phyloP scores from a whole-genome alignment of 2,888 invertebrate species.

The Kryphioiulus occultus region DNA sequence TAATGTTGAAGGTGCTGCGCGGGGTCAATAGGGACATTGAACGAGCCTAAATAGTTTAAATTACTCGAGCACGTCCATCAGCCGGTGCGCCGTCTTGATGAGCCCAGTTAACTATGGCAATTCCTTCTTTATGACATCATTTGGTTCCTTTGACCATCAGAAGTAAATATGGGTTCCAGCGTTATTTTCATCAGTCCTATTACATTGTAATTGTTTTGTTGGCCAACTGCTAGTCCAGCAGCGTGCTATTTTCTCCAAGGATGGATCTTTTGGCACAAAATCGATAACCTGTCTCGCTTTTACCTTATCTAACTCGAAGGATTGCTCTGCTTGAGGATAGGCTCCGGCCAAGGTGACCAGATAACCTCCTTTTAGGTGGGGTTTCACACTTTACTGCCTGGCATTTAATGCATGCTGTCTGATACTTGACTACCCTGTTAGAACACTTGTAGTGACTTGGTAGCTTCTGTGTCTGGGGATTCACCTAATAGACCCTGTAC shows the following conservation, averaged over 20 bases:
- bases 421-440: not conserved
- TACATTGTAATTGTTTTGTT: constrained; percentile 22
- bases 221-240: not conserved
- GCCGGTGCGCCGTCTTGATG: not conserved
- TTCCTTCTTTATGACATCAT: not conserved
- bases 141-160: constrained; percentile 9
- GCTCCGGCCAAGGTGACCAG: not conserved
- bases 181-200: constrained; percentile 1
- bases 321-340: not conserved
- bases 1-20: not conserved
- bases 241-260: not conserved
- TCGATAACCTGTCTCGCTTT: not conserved
- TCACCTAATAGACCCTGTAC: not conserved
- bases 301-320: not conserved
- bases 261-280: not conserved
- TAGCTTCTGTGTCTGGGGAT: not conserved
- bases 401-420: not conserved
- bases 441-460: not conserved
- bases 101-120: not conserved
- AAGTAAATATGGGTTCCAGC: constrained; percentile 3
- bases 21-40: not conserved
- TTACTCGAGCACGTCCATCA: not conserved
- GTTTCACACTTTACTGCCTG: not conserved
- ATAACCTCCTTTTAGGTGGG: not conserved
- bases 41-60: not conserved